Evolutionary conservation across 2,888 invertebrate species (phyloP), one percentile per base, ranked within the genome.

Genomic region (Dryomyza anilis): DNA sequence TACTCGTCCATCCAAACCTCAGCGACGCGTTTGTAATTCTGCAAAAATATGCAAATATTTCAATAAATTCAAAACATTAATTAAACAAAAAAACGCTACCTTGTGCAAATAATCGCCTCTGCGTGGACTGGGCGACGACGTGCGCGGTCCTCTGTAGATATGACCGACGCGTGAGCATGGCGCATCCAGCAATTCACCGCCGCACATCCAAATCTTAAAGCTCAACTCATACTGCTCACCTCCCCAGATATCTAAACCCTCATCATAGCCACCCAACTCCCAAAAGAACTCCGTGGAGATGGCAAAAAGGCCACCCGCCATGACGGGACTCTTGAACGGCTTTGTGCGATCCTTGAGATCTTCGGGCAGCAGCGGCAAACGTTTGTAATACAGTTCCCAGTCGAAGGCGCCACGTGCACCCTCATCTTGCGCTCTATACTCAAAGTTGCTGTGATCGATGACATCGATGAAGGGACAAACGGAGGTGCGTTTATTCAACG

Each of bases 1-100:
- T 96, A 98, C 77, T 98, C 98, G 80, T 98, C 98, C 98, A 98
- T 98, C 98, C 98, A 98, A 3, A 98, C 97, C 76, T 95, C 95
- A 0, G 97, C 96, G 0, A 97, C 97, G 66, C 97, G 88, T 48
- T 91, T 89, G 82, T 95, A 96, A 83, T 97, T 97, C 92, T 94
- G 56, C 25, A 48, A 56, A 27, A 10, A 39, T 4, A 0, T 12
- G 1, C 27, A 25, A 45, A n/a, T n/a, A n/a, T 21, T 27, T 39
- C 10, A 30, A 1, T 1, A 27, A 16, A 39, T 27, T 56, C 53
- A 55, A 43, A 19, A 45, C 4, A 16, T n/a, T 19, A 3, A 14
- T 36, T 4, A 7, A 39, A n/a, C 7, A 39, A 39, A 14, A 3
- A 2, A 14, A 27, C 4, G 4, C 62, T 67, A 81, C 80, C 69